Percentiles rank a stretch among this genome's conserved stretches.
Evolutionary conservation across 1,140 invertebrate genomes (phyloP).

Genomic region (Drosophila athabasca): DNA sequence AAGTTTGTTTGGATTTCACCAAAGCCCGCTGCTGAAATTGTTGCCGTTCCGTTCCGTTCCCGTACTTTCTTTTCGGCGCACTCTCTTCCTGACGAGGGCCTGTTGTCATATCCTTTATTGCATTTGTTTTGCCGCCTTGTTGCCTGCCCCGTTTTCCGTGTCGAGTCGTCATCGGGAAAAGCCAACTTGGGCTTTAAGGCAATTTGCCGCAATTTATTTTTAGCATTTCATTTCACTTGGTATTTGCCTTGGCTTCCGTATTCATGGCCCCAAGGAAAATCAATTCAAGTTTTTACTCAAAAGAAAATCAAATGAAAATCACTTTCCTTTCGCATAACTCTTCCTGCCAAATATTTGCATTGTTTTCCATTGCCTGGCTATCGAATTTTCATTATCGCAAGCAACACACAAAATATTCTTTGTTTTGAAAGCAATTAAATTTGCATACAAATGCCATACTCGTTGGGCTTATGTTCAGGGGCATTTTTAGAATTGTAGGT

Average conservation of each 20-base stretch:
- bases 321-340: too few species aligned
- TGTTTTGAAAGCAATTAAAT: slow-evolving; percentile 3
- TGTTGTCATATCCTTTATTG: slow-evolving; percentile 69
- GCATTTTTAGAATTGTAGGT: too few species aligned
- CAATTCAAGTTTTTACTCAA: slow-evolving; percentile 57
- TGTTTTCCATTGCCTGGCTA: too few species aligned
- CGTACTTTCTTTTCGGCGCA: slow-evolving; percentile 10
- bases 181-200: background rate
- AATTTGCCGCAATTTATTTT: slow-evolving; percentile 11
- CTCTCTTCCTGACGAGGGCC: slow-evolving; percentile 1
- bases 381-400: too few species aligned
- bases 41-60: slow-evolving; percentile 31
- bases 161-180: background rate
- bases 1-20: slow-evolving; percentile 75
- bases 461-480: background rate
- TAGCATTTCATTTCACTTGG: slow-evolving; percentile 3
- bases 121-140: slow-evolving; percentile 52
- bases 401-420: too few species aligned
- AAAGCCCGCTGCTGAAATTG: slow-evolving; percentile 42
- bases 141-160: slow-evolving; percentile 9
- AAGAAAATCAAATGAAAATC: slow-evolving; percentile 19
- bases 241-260: slow-evolving; percentile 8
- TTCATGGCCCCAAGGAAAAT: slow-evolving; percentile 32
- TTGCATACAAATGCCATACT: background rate
- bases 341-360: too few species aligned